Percentiles rank a stretch among this genome's conserved stretches.
phyloP scores from a whole-genome alignment of 2,888 invertebrate species.

The Serrognathus titanus region DNA sequence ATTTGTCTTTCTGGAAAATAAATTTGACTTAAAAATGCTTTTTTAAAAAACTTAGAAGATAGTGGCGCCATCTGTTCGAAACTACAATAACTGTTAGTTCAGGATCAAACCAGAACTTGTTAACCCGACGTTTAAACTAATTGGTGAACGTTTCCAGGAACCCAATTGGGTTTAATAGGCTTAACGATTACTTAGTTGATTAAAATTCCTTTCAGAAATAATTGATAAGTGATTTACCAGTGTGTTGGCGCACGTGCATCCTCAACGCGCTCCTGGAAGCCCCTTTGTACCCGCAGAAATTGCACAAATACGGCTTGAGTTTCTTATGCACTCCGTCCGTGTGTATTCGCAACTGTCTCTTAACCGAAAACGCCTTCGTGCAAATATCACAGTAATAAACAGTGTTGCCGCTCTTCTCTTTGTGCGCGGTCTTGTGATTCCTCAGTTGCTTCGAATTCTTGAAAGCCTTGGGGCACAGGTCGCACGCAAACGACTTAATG shows the following conservation, averaged over 20 bases:
- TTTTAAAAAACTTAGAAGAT: too few species aligned
- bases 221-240: constrained; percentile 52
- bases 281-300: constrained; percentile 64
- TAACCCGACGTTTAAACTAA: too few species aligned
- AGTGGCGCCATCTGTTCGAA: too few species aligned
- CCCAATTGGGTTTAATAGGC: too few species aligned
- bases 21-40: too few species aligned
- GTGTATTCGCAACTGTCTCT: constrained; percentile 13
- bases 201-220: too few species aligned
- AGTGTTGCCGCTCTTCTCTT: constrained; percentile 38
- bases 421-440: constrained; percentile 69
- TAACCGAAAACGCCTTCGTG: constrained; percentile 52
- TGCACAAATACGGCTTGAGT: constrained; percentile 54
- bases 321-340: constrained; percentile 64
- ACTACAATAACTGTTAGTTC: too few species aligned
- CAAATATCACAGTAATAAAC: constrained; percentile 64
- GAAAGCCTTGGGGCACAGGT: constrained; percentile 71
- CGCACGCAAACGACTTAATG: constrained; percentile 59
- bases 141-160: too few species aligned
- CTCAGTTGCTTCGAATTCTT: constrained; percentile 76
- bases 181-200: too few species aligned
- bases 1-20: too few species aligned
- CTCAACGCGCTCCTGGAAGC: constrained; percentile 63
- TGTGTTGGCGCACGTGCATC: constrained; percentile 67
- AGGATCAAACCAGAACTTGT: too few species aligned